Evolutionary conservation across 2,797 vertebrate genomes (phyloP).

Genomic region (Falco concolor): DNA sequence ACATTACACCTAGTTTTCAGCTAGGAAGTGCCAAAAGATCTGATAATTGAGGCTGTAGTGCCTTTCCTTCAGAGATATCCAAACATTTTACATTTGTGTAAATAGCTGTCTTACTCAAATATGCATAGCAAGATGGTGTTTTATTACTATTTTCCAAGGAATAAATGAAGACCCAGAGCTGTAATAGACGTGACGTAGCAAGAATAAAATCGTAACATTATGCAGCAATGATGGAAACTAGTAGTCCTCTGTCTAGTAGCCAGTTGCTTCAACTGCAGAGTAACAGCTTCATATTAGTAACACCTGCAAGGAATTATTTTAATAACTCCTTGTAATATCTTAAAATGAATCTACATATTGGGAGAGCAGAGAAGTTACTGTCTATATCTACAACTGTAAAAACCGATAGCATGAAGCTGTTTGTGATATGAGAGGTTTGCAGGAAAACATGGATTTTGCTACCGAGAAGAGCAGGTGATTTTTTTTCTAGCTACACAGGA

Average conservation of each 20-base stretch:
- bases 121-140: not conserved
- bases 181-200: not conserved
- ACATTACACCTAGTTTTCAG: not conserved
- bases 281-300: not conserved
- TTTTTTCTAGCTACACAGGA: not conserved
- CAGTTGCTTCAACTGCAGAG: not conserved
- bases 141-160: not conserved
- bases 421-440: not conserved
- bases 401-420: not conserved
- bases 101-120: not conserved
- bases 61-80: not conserved
- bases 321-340: not conserved
- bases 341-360: not conserved
- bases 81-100: not conserved
- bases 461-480: not conserved
- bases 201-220: not conserved
- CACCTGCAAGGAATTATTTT: not conserved
- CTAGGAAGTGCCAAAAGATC: not conserved
- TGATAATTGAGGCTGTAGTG: not conserved
- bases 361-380: not conserved
- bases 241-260: not conserved
- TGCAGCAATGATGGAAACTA: not conserved
- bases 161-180: not conserved
- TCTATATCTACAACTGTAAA: not conserved
- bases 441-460: not conserved